Evolutionary conservation across 2,797 vertebrate species (phyloP).

Genomic region (Antennarius maculatus): DNA sequence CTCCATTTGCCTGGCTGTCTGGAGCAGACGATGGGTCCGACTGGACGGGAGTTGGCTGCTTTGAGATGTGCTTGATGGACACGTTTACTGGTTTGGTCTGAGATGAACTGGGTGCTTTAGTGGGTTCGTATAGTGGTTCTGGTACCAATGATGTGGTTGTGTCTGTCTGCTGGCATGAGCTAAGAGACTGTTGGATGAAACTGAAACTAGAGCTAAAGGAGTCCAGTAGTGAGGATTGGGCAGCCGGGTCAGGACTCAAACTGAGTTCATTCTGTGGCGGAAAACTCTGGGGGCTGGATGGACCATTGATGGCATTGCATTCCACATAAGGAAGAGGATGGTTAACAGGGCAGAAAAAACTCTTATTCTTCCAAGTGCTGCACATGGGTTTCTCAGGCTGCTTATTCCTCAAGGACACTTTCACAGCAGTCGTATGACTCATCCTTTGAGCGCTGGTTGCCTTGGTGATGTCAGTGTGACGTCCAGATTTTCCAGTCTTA

Average conservation of each 20-base stretch:
- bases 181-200: constrained; percentile 89
- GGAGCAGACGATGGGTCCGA: not conserved
- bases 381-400: constrained; percentile 21
- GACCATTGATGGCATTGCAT: constrained; percentile 9
- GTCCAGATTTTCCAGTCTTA: constrained; percentile 53
- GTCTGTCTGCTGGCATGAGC: constrained; percentile 43
- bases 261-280: constrained; percentile 31
- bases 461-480: constrained; percentile 37
- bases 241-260: constrained; percentile 11
- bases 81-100: constrained; percentile 27
- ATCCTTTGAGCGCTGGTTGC: constrained; percentile 21
- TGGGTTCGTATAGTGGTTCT: constrained; percentile 22
- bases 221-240: constrained; percentile 22
- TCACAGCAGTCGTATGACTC: constrained; percentile 39
- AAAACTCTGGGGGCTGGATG: constrained; percentile 14
- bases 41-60: constrained; percentile 32
- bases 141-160: constrained; percentile 3
- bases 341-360: constrained; percentile 13
- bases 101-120: constrained; percentile 21
- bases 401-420: constrained; percentile 24
- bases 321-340: constrained; percentile 22
- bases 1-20: constrained; percentile 33
- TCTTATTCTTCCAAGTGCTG: constrained; percentile 30
- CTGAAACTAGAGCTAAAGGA: constrained; percentile 89
- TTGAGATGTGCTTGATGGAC: constrained; percentile 25